Conservation (phyloP, 1,140 invertebrate species). For the Apolygus lucorum region DNA sequence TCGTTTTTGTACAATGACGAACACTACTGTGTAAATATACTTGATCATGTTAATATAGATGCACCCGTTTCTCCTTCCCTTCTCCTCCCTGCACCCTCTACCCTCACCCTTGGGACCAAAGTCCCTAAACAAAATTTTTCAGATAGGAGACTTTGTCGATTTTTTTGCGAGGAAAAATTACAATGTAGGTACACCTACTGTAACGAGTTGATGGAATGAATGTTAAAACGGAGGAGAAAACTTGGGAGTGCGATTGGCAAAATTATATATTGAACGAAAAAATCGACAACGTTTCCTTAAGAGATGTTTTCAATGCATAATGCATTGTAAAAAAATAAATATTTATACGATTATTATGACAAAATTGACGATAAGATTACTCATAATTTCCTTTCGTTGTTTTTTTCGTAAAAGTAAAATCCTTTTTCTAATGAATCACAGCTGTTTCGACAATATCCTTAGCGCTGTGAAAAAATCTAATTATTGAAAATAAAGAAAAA, state of each 20-base stretch:
- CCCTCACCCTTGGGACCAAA: conserved; percentile 4
- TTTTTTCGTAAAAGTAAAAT: not conserved
- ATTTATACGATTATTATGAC: not conserved
- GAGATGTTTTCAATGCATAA: no score
- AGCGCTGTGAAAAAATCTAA: not conserved
- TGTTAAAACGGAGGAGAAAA: not conserved
- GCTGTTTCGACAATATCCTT: conserved; percentile 8
- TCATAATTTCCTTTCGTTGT: not conserved
- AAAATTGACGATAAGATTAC: not conserved
- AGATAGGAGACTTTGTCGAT: not conserved
- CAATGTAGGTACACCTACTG: no score
- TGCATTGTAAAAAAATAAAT: not conserved
- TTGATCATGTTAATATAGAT: not conserved
- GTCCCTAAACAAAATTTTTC: not conserved
- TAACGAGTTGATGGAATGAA: no score
- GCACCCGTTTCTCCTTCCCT: not conserved
- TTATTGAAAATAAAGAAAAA: not conserved
- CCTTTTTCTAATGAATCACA: not conserved
- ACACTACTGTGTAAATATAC: conserved; percentile 2
- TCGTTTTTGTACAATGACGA: conserved; percentile 16
- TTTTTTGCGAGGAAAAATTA: no score
- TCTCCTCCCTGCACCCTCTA: not conserved
- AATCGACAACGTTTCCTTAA: not conserved
- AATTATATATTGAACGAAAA: not conserved
- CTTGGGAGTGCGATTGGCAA: not conserved